A percentile compares a stretch with the other conserved stretches of the same genome.
These are phyloP conservation scores for Triops cancriformis DNA, from an alignment of 1,140 invertebrate genomes.

Conservation along the genomic window DNA sequence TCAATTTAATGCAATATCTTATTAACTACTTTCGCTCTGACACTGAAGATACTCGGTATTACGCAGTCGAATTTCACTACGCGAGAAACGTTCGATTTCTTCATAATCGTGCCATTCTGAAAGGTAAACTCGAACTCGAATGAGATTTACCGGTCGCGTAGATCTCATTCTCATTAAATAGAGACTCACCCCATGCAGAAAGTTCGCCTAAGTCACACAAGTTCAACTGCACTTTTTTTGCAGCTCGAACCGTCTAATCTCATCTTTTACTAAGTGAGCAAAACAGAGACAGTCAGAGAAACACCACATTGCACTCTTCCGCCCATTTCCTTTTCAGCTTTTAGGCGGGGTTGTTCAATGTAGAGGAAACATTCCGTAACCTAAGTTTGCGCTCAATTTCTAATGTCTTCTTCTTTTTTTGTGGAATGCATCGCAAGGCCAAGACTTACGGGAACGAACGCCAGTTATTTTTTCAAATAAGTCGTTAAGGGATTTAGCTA, in stretches of 20 bases:
- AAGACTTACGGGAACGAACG: background rate
- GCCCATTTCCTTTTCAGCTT: background rate
- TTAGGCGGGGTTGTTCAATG: background rate
- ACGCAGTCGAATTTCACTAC: too few species aligned
- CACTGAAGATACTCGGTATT: too few species aligned
- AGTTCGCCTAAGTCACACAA: too few species aligned
- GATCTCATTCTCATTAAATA: too few species aligned
- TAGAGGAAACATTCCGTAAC: background rate
- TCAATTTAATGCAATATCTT: too few species aligned
- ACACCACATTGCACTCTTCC: background rate
- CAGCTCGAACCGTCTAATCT: background rate
- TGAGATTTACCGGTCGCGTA: too few species aligned
- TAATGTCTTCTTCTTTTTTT: conserved; percentile 1
- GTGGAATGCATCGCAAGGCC: background rate
- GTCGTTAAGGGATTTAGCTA: background rate
- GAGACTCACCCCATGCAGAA: too few species aligned
- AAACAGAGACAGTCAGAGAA: background rate
- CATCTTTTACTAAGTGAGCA: background rate
- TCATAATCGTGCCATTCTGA: too few species aligned
- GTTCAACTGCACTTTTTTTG: too few species aligned
- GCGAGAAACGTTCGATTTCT: too few species aligned
- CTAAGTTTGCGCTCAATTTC: background rate
- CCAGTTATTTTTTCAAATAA: background rate
- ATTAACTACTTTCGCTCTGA: too few species aligned
- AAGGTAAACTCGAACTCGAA: too few species aligned